phyloP scores from a whole-genome alignment of 2,888 invertebrate species.

The Allacma fusca region DNA sequence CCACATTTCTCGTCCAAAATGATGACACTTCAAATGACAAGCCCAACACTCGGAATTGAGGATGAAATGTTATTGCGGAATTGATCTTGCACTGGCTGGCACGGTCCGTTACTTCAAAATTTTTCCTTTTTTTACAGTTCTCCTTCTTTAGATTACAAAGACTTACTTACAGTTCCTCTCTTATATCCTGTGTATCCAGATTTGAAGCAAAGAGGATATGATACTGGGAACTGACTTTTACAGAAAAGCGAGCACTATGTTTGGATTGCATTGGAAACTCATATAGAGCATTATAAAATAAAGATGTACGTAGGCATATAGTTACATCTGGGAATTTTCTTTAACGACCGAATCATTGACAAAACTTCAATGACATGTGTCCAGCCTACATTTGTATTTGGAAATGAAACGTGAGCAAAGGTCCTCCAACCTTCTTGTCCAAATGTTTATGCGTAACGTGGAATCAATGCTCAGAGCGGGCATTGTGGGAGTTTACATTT shows the following conservation, averaged over 20 bases:
- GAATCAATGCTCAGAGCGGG: neutral
- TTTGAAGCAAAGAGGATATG: too few species aligned
- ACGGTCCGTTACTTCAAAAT: neutral
- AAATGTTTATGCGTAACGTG: neutral
- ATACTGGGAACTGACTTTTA: too few species aligned
- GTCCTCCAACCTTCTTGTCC: neutral
- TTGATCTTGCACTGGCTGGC: neutral
- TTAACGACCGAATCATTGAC: slow-evolving; percentile 3
- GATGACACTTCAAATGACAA: slow-evolving; percentile 1
- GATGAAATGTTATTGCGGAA: slow-evolving; percentile 1
- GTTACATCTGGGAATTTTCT: neutral
- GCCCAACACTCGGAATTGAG: neutral
- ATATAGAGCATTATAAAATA: too few species aligned
- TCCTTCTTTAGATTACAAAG: too few species aligned
- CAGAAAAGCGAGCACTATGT: too few species aligned
- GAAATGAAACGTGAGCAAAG: neutral
- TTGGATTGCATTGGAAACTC: too few species aligned
- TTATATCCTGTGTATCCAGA: too few species aligned
- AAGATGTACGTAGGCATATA: neutral
- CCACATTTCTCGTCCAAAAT: neutral
- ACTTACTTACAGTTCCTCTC: too few species aligned
- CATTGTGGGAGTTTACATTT: too few species aligned
- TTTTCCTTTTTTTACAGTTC: neutral
- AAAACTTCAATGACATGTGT: neutral
- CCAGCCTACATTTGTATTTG: neutral